These are phyloP conservation scores for Muraenolepis orangiensis DNA, from an alignment of 2,797 vertebrate species.

Conservation along the genomic window DNA sequence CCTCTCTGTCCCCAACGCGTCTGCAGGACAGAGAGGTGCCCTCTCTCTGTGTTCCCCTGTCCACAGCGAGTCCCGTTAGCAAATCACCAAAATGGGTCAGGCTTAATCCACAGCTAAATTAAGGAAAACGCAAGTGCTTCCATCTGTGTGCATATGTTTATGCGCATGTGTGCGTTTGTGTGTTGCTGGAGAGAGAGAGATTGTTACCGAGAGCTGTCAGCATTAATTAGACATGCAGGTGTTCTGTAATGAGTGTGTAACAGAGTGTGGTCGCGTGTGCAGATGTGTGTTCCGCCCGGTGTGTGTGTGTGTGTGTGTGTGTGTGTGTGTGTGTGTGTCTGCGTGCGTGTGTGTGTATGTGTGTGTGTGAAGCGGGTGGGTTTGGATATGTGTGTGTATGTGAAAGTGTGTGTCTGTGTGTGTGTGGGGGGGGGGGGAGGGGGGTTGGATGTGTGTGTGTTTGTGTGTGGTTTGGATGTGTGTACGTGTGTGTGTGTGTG, in stretches of 20 bases:
- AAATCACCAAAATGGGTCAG: conserved; percentile 69
- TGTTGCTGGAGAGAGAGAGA: conserved; percentile 7
- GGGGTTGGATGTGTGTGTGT: too few relatives aligned
- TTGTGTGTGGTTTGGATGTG: conserved; percentile 21
- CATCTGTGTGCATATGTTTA: conserved; percentile 62
- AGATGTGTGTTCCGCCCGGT: not conserved
- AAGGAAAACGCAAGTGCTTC: conserved; percentile 71
- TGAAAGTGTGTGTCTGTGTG: conserved; percentile 15
- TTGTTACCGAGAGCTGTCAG: conserved; percentile 47
- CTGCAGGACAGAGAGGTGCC: too few relatives aligned
- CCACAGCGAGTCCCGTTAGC: conserved; percentile 64
- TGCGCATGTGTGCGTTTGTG: conserved; percentile 18
- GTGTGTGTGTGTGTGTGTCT: not conserved
- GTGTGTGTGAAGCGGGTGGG: too few relatives aligned
- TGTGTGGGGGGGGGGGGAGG: too few relatives aligned
- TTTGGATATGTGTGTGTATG: not conserved
- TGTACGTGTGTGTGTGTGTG: not conserved
- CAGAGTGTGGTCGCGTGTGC: not conserved
- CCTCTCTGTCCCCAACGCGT: too few relatives aligned
- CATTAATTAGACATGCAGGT: conserved; percentile 60
- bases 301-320: conserved; percentile 27
- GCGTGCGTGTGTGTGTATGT: conserved; percentile 11
- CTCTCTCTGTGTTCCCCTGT: conserved; percentile 52
- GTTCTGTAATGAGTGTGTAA: conserved; percentile 37
- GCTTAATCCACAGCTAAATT: conserved; percentile 74